Evolutionary conservation across 2,888 invertebrate genomes (phyloP).

Genomic region (Uloborus plumipes): DNA sequence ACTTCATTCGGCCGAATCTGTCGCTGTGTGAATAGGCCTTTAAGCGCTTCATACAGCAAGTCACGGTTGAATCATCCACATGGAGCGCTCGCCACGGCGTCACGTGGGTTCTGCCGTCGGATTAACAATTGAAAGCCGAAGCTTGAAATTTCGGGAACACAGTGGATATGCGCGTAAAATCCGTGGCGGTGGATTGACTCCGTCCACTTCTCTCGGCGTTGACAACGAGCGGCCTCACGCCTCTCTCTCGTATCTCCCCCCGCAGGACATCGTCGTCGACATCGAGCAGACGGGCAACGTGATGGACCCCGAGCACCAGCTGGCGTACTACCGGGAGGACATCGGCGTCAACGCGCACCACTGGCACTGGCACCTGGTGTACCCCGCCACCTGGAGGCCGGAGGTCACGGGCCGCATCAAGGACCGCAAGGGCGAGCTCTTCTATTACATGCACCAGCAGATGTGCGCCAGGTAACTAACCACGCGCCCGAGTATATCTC

Average conservation of each 20-base stretch:
- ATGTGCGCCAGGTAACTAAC: conserved; percentile 66
- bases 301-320: conserved; percentile 80
- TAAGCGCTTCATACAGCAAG: no score
- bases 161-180: no score
- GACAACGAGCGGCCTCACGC: no score
- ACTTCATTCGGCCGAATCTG: no score
- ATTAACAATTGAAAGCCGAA: no score
- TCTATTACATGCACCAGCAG: conserved; percentile 77
- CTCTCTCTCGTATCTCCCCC: neutral
- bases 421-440: conserved; percentile 78
- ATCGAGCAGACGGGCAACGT: conserved; percentile 80
- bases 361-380: conserved; percentile 76
- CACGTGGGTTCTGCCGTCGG: no score
- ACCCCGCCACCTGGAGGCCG: conserved; percentile 78
- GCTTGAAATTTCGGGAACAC: no score
- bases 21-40: no score
- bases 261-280: conserved; percentile 68
- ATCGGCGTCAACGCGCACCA: conserved; percentile 79
- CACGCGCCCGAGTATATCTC: no score
- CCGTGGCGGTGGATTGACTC: no score
- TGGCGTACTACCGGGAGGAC: conserved; percentile 82
- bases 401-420: conserved; percentile 74
- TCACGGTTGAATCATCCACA: no score
- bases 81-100: no score
- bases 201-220: neutral